Base-by-base conservation (phyloP, 37 sponge, comb jelly and placozoan genomes). In the Cliona cf. orientalis region DNA sequence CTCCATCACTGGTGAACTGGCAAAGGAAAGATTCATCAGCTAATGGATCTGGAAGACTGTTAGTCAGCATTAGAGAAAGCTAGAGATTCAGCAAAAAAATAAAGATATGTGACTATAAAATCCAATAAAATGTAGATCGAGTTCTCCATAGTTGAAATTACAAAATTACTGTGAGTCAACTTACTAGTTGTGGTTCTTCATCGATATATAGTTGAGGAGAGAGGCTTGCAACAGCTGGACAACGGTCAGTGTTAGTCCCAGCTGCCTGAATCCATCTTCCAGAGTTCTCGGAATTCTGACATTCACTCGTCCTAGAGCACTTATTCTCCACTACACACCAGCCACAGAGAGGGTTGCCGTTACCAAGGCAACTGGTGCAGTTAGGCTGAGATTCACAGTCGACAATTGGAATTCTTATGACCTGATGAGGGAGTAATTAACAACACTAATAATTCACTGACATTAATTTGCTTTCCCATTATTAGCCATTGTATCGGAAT, bases 271-370 rank as follows among this genome's bases (percentile, higher is more conserved):
- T 49, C 84, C 84, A 89, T 79, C 90, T 83, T 4, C 29, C 29
- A 29, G 56, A 29, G 74, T 65, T 45, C 39, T 37, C 62, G 70
- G 80, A 79, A 76, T 91, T 84, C 56, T 69, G 39, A 74, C 96
- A 95, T 68, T 78, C 68, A 42, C 84, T 73, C 69, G 57, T 75
- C 46, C 90, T 73, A 55, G 87, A 88, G 68, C 96, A 95, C 90
- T 89, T 89, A 70, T 89, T 86, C 87, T 95, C 93, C 56, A 95
- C 80, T 34, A 71, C 75, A 82, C 96, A 95, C 96, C 96, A 95
- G 9, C 96, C 96, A 85, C 96, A 95, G 61, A 95, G 74, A 29
- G 93, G 93, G 72, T 88, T 85, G 53, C 25, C 21, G 41, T 66
- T 33, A 56, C 11, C 75, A 28, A 70, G 45, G 62, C 91, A 91